Percentiles rank a stretch among this genome's conserved stretches.
Evolutionary conservation across 2,888 invertebrate genomes (phyloP).

Genomic region (Aleiodes testaceus): DNA sequence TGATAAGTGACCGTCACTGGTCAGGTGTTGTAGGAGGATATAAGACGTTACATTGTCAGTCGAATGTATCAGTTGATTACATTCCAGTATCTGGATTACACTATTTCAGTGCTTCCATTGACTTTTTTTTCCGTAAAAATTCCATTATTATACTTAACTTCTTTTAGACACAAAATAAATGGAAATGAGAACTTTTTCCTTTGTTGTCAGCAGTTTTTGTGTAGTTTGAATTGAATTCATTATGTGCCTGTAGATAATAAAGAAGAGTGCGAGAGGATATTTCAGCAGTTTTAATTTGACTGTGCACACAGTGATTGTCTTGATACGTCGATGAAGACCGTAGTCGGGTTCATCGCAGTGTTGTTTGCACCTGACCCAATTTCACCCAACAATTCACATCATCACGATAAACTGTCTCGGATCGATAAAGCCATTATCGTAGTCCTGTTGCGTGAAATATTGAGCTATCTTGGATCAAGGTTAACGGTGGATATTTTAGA

Average conservation of each 20-base stretch:
- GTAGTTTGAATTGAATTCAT: too few species aligned
- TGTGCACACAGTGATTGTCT: neutral
- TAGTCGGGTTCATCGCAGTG: conserved; percentile 5
- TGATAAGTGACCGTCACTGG: conserved; percentile 63
- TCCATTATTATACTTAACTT: too few species aligned
- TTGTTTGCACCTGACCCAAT: conserved; percentile 32
- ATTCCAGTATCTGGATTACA: conserved; percentile 6
- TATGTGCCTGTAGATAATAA: neutral
- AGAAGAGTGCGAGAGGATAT: neutral
- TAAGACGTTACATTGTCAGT: conserved; percentile 45
- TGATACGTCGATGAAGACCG: neutral
- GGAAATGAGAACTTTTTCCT: too few species aligned
- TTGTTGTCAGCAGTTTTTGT: too few species aligned
- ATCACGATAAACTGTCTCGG: conserved; percentile 27
- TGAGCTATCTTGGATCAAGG: conserved; percentile 30
- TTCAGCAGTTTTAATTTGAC: conserved; percentile 21
- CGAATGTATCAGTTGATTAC: conserved; percentile 44
- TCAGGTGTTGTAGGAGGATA: conserved; percentile 52
- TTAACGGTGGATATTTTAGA: conserved; percentile 11
- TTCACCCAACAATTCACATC: conserved; percentile 23
- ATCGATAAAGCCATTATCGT: conserved; percentile 30
- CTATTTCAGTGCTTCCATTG: too few species aligned
- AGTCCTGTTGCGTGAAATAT: conserved; percentile 18
- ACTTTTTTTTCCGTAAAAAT: too few species aligned
- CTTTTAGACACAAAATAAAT: too few species aligned